phyloP scores from a whole-genome alignment of 2,113 vertebrate species.

The Bos taurus region ARS-UCD2.0 NC_037332.1:116499001-116499500 shows the following conservation, averaged over 20 bases:
- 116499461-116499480: neutral
- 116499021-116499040: neutral
- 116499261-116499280: neutral
- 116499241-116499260: neutral
- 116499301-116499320: neutral
- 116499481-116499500: neutral
- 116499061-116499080: neutral
- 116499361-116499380: neutral
- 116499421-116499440: neutral
- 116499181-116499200: neutral
- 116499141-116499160: neutral
- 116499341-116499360: neutral
- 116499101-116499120: neutral
- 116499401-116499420: neutral
- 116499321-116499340: neutral
- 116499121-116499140: neutral
- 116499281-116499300: neutral
- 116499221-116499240: neutral
- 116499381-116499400: neutral
- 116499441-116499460: neutral
- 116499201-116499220: neutral
- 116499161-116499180: neutral
- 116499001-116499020: accelerated
- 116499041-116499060: neutral
- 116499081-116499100: neutral